Base-by-base conservation (phyloP, 2,888 invertebrate species). In the Lathronympha strigana region DNA sequence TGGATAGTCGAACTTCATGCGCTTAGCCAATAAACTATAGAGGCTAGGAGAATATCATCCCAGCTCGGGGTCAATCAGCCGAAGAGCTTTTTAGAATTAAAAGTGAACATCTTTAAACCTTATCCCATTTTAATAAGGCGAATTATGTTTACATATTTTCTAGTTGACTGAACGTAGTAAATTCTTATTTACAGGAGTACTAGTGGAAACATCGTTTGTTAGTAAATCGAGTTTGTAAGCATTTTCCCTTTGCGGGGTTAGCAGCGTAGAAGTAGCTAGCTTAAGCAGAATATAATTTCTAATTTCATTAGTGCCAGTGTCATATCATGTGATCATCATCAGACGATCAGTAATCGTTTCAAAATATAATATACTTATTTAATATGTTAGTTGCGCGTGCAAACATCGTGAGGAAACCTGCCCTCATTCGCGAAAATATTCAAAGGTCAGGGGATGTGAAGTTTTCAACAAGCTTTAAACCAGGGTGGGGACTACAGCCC, bases 61-160 rank as follows among this genome's bases (percentile, higher is more conserved):
- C 11, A 5, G 38, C 62, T 43, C 61, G 55, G 62, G 75, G 74
- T 81, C 81, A 86, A 87, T 86, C 86, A 82, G 71, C 68, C 73
- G 76, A 72, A 87, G 78, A 85, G 86, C 86, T 82, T 83, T 82
- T 82, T 79, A 81, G 83, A 86, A 84, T 85, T 84, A 84, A 84
- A 84, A 82, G 79, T 79, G 80, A 79, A 9, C 43, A 19, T 5
- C 6, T 21, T 11, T 43, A 4, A 1, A 47, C 47, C 5, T 23
- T 47, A 47, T 6, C 23, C n/a, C 23, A 23, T n/a, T 47, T 23
- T 47, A n/a, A 43, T 43, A 43, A 43, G 21, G 19, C 21, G 1
- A 21, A 19, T 4, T 4, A 21, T 21, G 19, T 9, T 11, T 43
- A 43, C 21, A 43, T 43, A 19, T 43, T 43, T 43, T 13, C 71